phyloP scores from a whole-genome alignment of 92 coral and sea anemone genomes.

The Siderastrea siderea region DNA sequence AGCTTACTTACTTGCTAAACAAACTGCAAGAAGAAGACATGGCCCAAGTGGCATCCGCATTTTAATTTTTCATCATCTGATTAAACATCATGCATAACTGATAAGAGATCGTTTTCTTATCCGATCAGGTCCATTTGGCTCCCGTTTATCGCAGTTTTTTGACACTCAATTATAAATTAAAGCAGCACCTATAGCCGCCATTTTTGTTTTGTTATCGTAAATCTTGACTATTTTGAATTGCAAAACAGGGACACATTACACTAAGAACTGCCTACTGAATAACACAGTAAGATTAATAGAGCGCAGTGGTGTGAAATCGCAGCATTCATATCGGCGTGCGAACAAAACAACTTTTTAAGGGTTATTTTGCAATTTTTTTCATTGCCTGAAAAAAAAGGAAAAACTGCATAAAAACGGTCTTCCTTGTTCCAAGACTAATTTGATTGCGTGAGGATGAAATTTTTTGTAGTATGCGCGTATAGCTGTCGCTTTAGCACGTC shows the following conservation, averaged over 20 bases:
- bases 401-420: too few relatives aligned
- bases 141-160: not conserved
- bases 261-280: not conserved
- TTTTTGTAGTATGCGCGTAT: too few relatives aligned
- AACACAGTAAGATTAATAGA: not conserved
- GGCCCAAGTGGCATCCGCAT: not conserved
- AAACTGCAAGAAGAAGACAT: not conserved
- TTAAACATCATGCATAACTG: not conserved
- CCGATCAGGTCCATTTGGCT: not conserved
- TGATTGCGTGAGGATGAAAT: too few relatives aligned
- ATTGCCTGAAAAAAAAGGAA: too few relatives aligned
- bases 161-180: not conserved
- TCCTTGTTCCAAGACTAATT: too few relatives aligned
- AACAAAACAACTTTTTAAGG: not conserved
- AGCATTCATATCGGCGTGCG: not conserved
- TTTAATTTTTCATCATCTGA: not conserved
- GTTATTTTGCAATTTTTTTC: too few relatives aligned
- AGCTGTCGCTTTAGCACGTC: too few relatives aligned
- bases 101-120: not conserved
- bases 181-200: not conserved
- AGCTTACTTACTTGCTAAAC: not conserved
- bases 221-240: constrained; percentile 4
- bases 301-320: not conserved
- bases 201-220: not conserved
- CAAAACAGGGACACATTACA: constrained; percentile 1